Conservation (phyloP, 2,113 vertebrate genomes). For the Sinocyclocheilus maitianheensis region DNA sequence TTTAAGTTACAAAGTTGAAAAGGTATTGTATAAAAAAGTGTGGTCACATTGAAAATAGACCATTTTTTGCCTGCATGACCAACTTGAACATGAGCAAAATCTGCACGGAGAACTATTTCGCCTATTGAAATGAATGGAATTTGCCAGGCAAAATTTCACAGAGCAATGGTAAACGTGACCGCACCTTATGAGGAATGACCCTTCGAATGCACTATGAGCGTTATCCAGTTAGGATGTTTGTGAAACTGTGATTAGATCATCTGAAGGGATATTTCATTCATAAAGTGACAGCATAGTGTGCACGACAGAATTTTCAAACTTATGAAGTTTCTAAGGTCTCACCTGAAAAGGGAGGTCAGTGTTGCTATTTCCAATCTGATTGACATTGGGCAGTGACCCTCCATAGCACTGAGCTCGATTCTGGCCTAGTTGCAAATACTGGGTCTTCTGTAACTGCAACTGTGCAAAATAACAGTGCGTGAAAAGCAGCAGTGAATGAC, state of each 20-base stretch:
- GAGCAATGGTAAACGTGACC: background rate
- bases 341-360: conserved; percentile 99
- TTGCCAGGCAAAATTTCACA: background rate
- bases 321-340: conserved; percentile 76
- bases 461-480: conserved; percentile 83
- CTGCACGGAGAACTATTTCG: background rate
- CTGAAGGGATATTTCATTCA: conserved; percentile 12
- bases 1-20: background rate
- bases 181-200: background rate
- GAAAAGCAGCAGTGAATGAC: conserved; percentile 79
- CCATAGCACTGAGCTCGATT: conserved; percentile 98
- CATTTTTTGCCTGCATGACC: background rate
- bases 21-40: background rate
- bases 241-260: conserved; percentile 19
- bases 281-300: conserved; percentile 51
- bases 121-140: background rate
- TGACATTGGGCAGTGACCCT: conserved; percentile 98
- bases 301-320: conserved; percentile 62
- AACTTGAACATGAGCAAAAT: background rate
- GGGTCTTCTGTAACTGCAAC: conserved; percentile 99
- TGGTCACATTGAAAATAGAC: background rate
- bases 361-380: conserved; percentile 95
- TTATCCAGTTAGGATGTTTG: background rate
- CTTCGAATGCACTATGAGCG: background rate
- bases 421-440: conserved; percentile 97